Base-by-base conservation (phyloP, 1,140 invertebrate species). In the Steinernema feltiae region DNA sequence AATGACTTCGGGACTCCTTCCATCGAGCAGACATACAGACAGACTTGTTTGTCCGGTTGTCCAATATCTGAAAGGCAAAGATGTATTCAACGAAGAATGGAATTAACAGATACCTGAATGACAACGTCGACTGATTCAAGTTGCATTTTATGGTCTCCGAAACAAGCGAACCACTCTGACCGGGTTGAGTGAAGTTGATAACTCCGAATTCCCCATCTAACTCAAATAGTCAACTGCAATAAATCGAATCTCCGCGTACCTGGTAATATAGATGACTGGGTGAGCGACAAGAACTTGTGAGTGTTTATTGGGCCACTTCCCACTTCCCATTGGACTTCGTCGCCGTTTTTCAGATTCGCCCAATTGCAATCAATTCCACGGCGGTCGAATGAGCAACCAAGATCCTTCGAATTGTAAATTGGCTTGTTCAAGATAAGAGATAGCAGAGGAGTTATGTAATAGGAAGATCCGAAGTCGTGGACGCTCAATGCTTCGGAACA, bases 71-170 rank as follows among this genome's bases (percentile, higher is more conserved):
- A 15, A 63, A 46, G n/a, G 7, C 41, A 12, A 46, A 7, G 15
- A 15, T 63, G 53, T 3, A 12, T 15, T n/a, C 7, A 27, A 63
- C 53, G 15, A 3, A 63, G 7, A 7, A 21, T 15, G 24, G 2
- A 27, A 21, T 15, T 63, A 17, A 27, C 12, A n/a, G 7, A 17
- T 27, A 63, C 53, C 53, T 41, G 32, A 84, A 83, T 12, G 75
- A 72, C 30, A 84, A 72, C 53, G 77, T 73, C 3, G 76, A 72
- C 63, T 74, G 70, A 24, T 82, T 70, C 21, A 69, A 48, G 21
- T 83, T 63, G 75, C 83, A 86, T 63, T 79, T 74, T 69, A 84
- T 80, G 3, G 80, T 83, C 75, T 84, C 83, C 3, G 84, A 85
- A 2, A 86, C 32, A 17, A 84, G 69, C 48, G 82, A 69, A 35